phyloP scores from a whole-genome alignment of 1,140 invertebrate genomes.

The Drosophila kikkawai region DNA sequence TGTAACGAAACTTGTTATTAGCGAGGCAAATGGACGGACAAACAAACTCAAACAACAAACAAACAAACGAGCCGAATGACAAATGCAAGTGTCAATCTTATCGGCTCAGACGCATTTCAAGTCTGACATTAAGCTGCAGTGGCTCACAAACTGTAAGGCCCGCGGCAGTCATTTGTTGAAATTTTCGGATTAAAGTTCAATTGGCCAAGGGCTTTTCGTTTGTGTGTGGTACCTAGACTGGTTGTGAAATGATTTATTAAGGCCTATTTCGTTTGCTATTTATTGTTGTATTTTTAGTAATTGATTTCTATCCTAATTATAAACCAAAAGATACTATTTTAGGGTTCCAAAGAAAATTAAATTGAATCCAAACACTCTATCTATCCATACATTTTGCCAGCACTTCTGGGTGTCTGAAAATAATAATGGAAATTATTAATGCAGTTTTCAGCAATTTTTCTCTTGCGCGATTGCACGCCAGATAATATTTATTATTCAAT shows the following conservation, averaged over 20 bases:
- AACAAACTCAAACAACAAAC: slow-evolving; percentile 48
- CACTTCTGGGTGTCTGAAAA: slow-evolving; percentile 45
- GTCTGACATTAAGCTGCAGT: slow-evolving; percentile 67
- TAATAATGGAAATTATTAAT: slow-evolving; percentile 43
- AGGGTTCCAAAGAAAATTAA: background rate
- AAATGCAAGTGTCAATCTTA: slow-evolving; percentile 73
- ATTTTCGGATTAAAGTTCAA: slow-evolving; percentile 56
- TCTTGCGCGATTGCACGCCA: slow-evolving; percentile 34
- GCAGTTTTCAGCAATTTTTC: slow-evolving; percentile 69
- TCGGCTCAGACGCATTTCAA: slow-evolving; percentile 38
- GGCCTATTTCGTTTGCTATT: background rate
- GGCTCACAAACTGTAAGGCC: slow-evolving; percentile 44
- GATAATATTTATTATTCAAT: slow-evolving; percentile 84
- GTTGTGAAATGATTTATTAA: slow-evolving; percentile 21
- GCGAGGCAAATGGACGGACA: slow-evolving; percentile 70
- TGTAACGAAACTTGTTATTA: slow-evolving; percentile 64
- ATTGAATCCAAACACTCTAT: background rate
- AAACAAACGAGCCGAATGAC: slow-evolving; percentile 69
- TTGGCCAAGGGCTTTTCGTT: slow-evolving; percentile 32
- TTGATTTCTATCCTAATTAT: background rate
- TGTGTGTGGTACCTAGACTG: slow-evolving; percentile 24
- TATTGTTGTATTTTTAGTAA: background rate
- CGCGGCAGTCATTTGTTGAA: slow-evolving; percentile 31
- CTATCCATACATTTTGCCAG: slow-evolving; percentile 4
- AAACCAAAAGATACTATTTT: background rate